Evolutionary conservation across 2,797 vertebrate species (phyloP).

Genomic region (Antrozous pallidus): DNA sequence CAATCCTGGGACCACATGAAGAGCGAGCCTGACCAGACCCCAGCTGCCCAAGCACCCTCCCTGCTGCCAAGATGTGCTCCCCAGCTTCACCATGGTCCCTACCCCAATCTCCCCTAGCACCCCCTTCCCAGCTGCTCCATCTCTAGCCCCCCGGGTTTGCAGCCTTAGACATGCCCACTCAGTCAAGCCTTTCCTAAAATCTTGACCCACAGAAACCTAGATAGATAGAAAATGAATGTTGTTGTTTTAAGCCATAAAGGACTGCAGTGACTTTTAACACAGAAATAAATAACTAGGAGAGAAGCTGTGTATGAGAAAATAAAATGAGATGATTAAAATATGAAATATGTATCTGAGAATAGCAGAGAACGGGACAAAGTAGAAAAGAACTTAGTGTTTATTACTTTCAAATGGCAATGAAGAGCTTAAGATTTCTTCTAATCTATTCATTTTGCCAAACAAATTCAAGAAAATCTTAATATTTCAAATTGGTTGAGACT

Average conservation of each 20-base stretch:
- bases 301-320: background rate
- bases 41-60: background rate
- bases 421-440: slow-evolving; percentile 61
- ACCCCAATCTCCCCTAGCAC: background rate
- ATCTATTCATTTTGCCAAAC: slow-evolving; percentile 48
- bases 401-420: slow-evolving; percentile 67
- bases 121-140: background rate
- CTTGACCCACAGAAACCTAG: background rate
- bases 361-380: slow-evolving; percentile 32
- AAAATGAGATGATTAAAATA: background rate
- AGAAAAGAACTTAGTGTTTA: background rate
- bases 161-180: background rate
- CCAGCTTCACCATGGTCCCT: background rate
- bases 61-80: too few species aligned
- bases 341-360: slow-evolving; percentile 10
- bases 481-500: background rate
- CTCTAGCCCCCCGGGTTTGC: background rate
- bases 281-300: background rate
- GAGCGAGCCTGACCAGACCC: background rate
- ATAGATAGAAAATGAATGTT: background rate
- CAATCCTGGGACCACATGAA: background rate
- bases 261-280: background rate
- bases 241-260: background rate
- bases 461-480: background rate
- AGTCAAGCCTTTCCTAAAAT: background rate